These are phyloP conservation scores for Melikaiella ostensackeni DNA, from an alignment of 2,888 invertebrate species.

Conservation along the genomic window DNA sequence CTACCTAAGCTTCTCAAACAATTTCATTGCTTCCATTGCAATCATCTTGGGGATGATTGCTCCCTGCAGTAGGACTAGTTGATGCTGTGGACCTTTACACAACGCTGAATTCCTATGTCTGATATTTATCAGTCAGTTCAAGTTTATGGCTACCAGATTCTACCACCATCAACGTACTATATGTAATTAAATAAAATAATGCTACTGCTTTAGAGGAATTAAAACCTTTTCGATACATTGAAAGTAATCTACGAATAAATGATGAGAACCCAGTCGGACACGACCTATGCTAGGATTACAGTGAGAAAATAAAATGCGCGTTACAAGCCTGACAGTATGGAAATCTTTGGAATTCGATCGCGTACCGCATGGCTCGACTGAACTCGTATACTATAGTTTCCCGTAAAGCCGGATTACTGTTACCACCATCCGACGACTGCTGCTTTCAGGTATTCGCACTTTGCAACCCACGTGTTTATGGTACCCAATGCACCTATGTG, in stretches of 20 bases:
- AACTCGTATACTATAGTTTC: slow-evolving; percentile 44
- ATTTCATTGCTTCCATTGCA: slow-evolving; percentile 21
- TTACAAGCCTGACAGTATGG: slow-evolving; percentile 44
- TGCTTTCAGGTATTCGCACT: slow-evolving; percentile 59
- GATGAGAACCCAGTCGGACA: neutral
- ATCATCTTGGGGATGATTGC: neutral
- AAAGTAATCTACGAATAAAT: neutral
- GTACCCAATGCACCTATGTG: slow-evolving; percentile 44
- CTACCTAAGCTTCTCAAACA: slow-evolving; percentile 23
- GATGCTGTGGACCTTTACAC: neutral
- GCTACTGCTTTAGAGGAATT: neutral
- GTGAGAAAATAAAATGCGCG: slow-evolving; percentile 45
- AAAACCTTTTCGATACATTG: neutral
- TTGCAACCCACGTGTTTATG: slow-evolving; percentile 57
- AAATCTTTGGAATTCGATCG: slow-evolving; percentile 56
- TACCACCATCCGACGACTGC: slow-evolving; percentile 56
- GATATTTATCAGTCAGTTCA: neutral
- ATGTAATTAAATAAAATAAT: neutral
- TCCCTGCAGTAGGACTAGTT: neutral
- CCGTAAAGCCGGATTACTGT: slow-evolving; percentile 62
- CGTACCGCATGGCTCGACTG: slow-evolving; percentile 33
- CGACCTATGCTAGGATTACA: slow-evolving; percentile 6
- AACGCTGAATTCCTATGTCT: neutral
- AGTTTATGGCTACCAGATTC: neutral
- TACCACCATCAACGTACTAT: neutral